These are phyloP conservation scores for Schizopygopsis pylzovi DNA, from an alignment of 2,797 vertebrate species.

Conservation along the genomic window DNA sequence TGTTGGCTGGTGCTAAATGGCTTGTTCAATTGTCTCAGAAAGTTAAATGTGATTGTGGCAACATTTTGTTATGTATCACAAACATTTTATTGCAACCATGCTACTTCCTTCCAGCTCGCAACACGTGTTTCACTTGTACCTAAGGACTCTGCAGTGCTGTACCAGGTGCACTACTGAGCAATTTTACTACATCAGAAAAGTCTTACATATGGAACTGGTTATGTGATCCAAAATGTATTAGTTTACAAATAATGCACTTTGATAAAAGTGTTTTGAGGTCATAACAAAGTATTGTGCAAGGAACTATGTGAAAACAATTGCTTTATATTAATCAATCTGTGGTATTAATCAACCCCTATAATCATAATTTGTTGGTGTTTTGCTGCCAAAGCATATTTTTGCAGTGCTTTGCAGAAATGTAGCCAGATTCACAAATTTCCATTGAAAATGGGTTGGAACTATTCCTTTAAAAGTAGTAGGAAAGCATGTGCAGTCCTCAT, in stretches of 20 bases:
- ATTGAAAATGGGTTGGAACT: background rate
- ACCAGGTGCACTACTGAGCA: background rate
- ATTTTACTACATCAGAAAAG: background rate
- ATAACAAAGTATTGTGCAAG: background rate
- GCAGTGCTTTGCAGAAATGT: background rate
- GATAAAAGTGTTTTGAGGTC: background rate
- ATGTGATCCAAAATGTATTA: constrained; percentile 10
- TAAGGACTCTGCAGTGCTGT: background rate
- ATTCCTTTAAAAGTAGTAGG: constrained; percentile 17
- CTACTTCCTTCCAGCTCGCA: background rate
- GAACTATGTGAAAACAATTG: background rate
- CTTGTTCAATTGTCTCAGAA: background rate
- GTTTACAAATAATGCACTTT: constrained; percentile 2
- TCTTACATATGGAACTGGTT: background rate
- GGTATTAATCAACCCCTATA: background rate
- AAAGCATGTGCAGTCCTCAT: constrained; percentile 17
- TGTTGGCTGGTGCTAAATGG: background rate
- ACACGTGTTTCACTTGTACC: background rate
- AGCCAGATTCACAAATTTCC: background rate
- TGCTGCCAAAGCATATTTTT: constrained; percentile 3
- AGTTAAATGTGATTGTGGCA: background rate
- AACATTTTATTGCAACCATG: background rate
- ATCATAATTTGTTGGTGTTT: constrained; percentile 7
- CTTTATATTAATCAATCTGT: background rate
- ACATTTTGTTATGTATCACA: background rate